Base-by-base conservation (phyloP, 2,113 vertebrate species). In the Malaclemys terrapin region DNA sequence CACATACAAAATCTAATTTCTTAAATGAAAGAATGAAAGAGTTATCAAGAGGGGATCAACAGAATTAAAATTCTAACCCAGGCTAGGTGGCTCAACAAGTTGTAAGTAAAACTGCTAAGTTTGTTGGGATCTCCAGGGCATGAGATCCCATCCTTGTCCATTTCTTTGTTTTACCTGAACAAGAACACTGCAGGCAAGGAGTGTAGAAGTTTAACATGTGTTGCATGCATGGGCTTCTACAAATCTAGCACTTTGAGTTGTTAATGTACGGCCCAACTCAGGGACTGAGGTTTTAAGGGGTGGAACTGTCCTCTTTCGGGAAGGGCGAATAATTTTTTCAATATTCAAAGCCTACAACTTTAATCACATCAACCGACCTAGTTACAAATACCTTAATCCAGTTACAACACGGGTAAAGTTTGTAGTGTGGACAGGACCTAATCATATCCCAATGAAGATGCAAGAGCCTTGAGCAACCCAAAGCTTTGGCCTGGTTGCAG, bases 341-440 rank as follows among this genome's bases (percentile, higher is more conserved):
- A 8, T 6, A 84, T 14, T 78, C 75, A 13, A 90, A 93, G 52
- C 42, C 81, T 94, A 83, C 25, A 83, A 17, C 29, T 89, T 72
- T 10, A 69, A 27, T 29, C 56, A 14, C 52, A 88, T 52, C 65
- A 91, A 17, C 53, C 90, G 91, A 91, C 8, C 5, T 50, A 80
- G n/a, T 76, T 17, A 7, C n/a, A 88, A 93, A 6, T 82, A 2
- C 45, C 62, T 29, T 76, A 75, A 91, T n/a, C 31, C 88, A 95
- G 2, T 38, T 93, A 72, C 49, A 90, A 83, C n/a, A 95, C n/a
- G 27, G 65, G 5, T 6, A 87, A 65, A 8, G 53, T 35, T 20
- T 89, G 86, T 85, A 72, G 42, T 94, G 24, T 80, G 45, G 62
- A 95, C 49, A 91, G 82, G 79, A 89, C 13, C 35, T 79, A 84